Evolutionary conservation across 2,888 invertebrate genomes (phyloP).

Genomic region (Oasisia sp.): DNA sequence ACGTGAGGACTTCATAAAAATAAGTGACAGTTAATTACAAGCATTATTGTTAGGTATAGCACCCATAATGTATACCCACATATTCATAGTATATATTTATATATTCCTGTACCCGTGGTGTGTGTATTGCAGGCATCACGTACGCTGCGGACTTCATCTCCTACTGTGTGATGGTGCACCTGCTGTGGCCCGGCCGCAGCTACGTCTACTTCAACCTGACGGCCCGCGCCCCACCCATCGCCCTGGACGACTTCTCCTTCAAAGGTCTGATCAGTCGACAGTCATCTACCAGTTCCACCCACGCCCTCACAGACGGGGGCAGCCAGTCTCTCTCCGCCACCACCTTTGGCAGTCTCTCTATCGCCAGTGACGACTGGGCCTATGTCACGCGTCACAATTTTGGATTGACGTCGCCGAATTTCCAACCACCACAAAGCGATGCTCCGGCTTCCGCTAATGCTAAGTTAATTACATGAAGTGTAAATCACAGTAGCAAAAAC

Average conservation of each 20-base stretch:
- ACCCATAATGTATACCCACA: too few species aligned
- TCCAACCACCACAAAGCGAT: neutral
- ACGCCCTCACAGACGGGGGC: neutral
- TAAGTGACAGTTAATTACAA: too few species aligned
- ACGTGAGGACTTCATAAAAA: too few species aligned
- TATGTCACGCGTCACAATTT: conserved; percentile 13
- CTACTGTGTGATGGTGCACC: conserved; percentile 92
- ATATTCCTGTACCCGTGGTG: too few species aligned
- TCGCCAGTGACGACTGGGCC: neutral
- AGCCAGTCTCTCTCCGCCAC: neutral
- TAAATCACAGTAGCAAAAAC: neutral
- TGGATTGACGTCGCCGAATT: neutral
- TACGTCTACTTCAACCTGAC: conserved; percentile 83
- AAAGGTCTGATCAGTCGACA: conserved; percentile 7
- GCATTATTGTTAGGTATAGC: too few species aligned
- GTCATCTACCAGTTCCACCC: neutral
- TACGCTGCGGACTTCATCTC: conserved; percentile 96
- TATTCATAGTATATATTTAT: too few species aligned
- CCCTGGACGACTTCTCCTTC: neutral
- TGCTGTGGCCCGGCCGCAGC: conserved; percentile 94
- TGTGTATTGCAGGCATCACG: conserved; percentile 83
- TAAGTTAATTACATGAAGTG: neutral
- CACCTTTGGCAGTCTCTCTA: conserved; percentile 4
- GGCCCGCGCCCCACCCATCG: neutral
- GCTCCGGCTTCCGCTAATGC: neutral